These are phyloP conservation scores for Cephus sareptanus DNA, from an alignment of 2,888 invertebrate genomes.

Conservation along the genomic window DNA sequence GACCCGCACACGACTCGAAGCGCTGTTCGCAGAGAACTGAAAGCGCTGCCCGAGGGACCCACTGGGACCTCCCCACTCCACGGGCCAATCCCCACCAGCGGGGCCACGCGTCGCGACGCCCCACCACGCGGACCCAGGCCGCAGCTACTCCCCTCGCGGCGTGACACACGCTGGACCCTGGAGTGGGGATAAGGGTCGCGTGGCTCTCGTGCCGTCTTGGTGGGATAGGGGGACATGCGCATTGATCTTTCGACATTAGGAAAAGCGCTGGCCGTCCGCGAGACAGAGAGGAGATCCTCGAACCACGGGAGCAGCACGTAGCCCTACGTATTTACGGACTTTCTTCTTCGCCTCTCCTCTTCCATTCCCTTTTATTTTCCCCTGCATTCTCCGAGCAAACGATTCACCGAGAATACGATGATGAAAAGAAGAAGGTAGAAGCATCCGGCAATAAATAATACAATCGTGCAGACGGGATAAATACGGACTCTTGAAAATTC, in stretches of 20 bases:
- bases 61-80: constrained; percentile 44
- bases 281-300: neutral
- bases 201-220: constrained; percentile 45
- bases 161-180: constrained; percentile 57
- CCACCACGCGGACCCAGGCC: constrained; percentile 53
- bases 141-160: constrained; percentile 55
- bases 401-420: too few relatives aligned
- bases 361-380: too few relatives aligned
- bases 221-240: constrained; percentile 8
- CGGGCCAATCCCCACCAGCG: constrained; percentile 7
- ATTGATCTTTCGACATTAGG: constrained; percentile 14
- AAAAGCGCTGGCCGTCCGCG: too few relatives aligned
- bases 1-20: constrained; percentile 45
- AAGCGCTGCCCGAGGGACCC: constrained; percentile 42
- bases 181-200: constrained; percentile 61
- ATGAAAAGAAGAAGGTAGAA: too few relatives aligned
- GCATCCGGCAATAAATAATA: too few relatives aligned
- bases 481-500: too few relatives aligned
- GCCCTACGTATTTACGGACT: too few relatives aligned
- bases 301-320: too few relatives aligned
- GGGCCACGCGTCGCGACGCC: constrained; percentile 57
- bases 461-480: too few relatives aligned
- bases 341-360: too few relatives aligned
- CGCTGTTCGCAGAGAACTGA: constrained; percentile 60
- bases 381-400: too few relatives aligned